Conservation (phyloP, 2,113 vertebrate species). For the Daphoenositta chrysoptera region DNA sequence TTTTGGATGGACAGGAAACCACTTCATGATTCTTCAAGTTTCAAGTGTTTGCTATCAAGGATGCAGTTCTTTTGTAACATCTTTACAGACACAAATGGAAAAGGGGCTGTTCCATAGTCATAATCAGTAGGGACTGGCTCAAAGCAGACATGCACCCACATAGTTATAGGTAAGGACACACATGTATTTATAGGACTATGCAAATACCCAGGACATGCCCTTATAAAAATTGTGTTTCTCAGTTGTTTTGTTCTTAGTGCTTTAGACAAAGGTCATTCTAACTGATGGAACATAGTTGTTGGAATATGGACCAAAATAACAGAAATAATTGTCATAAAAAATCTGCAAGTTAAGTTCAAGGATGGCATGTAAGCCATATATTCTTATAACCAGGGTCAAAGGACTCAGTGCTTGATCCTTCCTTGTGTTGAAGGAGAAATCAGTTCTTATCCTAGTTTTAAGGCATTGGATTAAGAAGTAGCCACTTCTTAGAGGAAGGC, state of each 20-base stretch:
- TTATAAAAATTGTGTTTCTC: not conserved
- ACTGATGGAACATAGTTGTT: not conserved
- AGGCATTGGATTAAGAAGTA: not conserved
- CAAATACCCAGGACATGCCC: not conserved
- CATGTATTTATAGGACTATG: not conserved
- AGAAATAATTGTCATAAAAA: not conserved
- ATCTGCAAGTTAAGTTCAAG: not conserved
- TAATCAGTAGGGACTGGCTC: not conserved
- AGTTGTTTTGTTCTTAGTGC: not conserved
- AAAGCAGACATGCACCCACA: not conserved
- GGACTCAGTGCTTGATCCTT: fast-evolving
- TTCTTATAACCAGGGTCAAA: not conserved
- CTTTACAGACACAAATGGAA: not conserved
- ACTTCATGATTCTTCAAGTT: not conserved
- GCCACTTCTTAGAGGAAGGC: not conserved
- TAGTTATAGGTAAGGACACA: not conserved
- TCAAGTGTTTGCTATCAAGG: not conserved
- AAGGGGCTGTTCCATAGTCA: not conserved
- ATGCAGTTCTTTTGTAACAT: not conserved
- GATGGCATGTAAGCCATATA: not conserved
- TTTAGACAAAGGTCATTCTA: not conserved
- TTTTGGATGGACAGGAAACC: not conserved
- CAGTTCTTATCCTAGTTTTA: not conserved
- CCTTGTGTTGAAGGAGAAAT: not conserved
- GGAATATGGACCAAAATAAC: not conserved